Evolutionary conservation across 2,113 vertebrate species (phyloP).

Genomic region (Mionectes macconnelli): DNA sequence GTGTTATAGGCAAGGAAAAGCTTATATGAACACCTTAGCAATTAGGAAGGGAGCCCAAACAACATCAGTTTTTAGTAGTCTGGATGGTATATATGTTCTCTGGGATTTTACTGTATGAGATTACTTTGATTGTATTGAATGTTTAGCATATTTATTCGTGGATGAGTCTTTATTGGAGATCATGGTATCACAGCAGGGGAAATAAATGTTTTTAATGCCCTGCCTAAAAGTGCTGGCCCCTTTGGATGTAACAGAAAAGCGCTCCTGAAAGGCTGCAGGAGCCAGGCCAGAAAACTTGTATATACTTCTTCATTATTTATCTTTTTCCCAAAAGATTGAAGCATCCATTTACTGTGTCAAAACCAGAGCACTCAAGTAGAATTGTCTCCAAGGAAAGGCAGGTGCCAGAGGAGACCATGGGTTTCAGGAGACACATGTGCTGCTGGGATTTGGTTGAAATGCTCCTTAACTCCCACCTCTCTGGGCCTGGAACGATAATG

Average conservation of each 20-base stretch:
- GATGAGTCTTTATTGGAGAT: neutral
- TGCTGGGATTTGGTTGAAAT: neutral
- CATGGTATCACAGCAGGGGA: neutral
- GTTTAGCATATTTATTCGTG: neutral
- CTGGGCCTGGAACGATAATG: neutral
- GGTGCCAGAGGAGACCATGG: rapidly evolving
- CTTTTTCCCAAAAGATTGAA: neutral
- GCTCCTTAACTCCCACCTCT: neutral
- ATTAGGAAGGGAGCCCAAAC: neutral
- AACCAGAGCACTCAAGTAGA: neutral
- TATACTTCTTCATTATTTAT: neutral
- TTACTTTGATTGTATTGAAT: neutral
- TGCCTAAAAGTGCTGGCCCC: neutral
- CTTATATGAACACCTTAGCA: neutral
- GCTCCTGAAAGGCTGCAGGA: neutral
- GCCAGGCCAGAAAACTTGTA: neutral
- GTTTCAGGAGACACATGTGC: neutral
- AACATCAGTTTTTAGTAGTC: neutral
- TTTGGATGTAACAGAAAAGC: neutral
- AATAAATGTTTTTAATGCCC: neutral
- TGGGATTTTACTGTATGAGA: neutral
- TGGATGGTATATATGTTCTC: neutral
- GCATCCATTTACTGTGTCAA: neutral
- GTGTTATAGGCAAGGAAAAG: neutral
- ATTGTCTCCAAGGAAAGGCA: neutral